A percentile compares a stretch with the other conserved stretches of the same genome.
Conservation (phyloP, 1,140 invertebrate genomes). For the Pseudomyrmex pallidus region DNA sequence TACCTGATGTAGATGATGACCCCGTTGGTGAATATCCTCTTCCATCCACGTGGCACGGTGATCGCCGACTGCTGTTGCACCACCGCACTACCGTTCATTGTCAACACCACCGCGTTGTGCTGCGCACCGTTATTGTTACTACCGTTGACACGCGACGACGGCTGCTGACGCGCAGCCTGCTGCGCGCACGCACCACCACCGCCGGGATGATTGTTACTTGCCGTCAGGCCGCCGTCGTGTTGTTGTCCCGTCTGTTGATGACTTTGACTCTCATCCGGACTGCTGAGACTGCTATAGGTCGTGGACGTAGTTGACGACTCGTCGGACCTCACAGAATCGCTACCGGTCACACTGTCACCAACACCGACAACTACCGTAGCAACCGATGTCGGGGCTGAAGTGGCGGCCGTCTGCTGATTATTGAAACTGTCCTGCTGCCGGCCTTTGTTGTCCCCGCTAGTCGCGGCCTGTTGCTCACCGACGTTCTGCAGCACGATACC, state of each 20-base stretch:
- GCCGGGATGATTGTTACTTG: conserved; percentile 66
- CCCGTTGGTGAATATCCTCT: conserved; percentile 85
- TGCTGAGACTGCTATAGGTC: conserved; percentile 82
- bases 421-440: conserved; percentile 70
- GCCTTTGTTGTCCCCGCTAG: conserved; percentile 64
- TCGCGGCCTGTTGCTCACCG: conserved; percentile 59
- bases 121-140: conserved; percentile 67
- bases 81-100: conserved; percentile 74
- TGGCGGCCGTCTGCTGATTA: conserved; percentile 47
- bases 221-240: conserved; percentile 45
- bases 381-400: conserved; percentile 45
- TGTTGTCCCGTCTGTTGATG: conserved; percentile 64
- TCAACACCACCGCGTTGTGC: conserved; percentile 74
- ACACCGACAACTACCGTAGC: conserved; percentile 38
- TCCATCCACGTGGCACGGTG: conserved; percentile 86
- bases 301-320: conserved; percentile 78
- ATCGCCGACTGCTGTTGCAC: conserved; percentile 73
- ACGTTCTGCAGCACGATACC: conserved; percentile 55
- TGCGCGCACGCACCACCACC: conserved; percentile 76
- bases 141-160: conserved; percentile 63
- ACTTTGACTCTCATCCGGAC: conserved; percentile 81
- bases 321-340: conserved; percentile 83
- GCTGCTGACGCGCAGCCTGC: conserved; percentile 78
- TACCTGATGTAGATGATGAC: conserved; percentile 87
- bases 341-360: conserved; percentile 64